Evolutionary conservation across 1,140 invertebrate genomes (phyloP).

Genomic region (Dysdera silvatica): DNA sequence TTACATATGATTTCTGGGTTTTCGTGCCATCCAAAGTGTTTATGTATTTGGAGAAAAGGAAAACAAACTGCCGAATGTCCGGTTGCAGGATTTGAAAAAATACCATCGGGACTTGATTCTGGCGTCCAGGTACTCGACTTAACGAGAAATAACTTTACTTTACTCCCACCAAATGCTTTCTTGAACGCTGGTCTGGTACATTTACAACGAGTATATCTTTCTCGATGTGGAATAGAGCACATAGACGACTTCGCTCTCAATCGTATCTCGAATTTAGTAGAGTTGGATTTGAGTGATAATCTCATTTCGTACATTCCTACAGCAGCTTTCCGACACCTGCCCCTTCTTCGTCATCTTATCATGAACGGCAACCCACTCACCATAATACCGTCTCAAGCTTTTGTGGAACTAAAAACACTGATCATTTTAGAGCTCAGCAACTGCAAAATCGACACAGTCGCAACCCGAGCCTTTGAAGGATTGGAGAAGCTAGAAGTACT

Average conservation of each 20-base stretch:
- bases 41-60: conserved; percentile 84
- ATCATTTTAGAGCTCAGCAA: conserved; percentile 71
- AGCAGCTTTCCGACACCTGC: conserved; percentile 63
- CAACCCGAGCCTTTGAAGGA: conserved; percentile 70
- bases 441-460: conserved; percentile 65
- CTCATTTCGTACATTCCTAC: conserved; percentile 64
- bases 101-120: conserved; percentile 70
- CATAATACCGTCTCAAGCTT: conserved; percentile 61
- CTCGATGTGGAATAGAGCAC: conserved; percentile 62
- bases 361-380: conserved; percentile 72
- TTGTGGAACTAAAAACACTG: conserved; percentile 62
- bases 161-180: conserved; percentile 65
- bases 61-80: conserved; percentile 82
- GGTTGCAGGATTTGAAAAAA: conserved; percentile 59
- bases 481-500: conserved; percentile 73
- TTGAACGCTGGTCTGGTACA: conserved; percentile 68
- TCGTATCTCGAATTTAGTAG: conserved; percentile 76
- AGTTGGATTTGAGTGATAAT: conserved; percentile 77
- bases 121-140: conserved; percentile 82
- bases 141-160: conserved; percentile 67
- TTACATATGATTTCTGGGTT: no score
- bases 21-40: conserved; percentile 62
- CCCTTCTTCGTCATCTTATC: conserved; percentile 68
- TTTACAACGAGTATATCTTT: conserved; percentile 73
- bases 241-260: conserved; percentile 69